phyloP scores from a whole-genome alignment of 2,888 invertebrate species.

The Laspeyria flexula region DNA sequence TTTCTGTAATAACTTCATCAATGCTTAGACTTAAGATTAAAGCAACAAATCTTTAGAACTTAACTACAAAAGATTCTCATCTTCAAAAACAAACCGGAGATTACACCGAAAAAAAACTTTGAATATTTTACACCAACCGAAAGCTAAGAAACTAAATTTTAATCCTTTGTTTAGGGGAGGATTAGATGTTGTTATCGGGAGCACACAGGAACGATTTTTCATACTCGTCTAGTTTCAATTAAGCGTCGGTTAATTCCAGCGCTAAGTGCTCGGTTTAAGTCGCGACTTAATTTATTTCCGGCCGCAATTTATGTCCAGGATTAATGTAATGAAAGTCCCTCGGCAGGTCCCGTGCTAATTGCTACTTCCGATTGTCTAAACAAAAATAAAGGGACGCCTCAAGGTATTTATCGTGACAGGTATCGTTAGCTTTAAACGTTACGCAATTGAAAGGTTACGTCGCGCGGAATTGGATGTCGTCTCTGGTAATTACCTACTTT shows the following conservation, averaged over 20 bases:
- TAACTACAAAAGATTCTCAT: slow-evolving; percentile 59
- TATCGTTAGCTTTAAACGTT: slow-evolving; percentile 35
- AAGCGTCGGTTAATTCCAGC: slow-evolving; percentile 75
- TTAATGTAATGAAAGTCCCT: slow-evolving; percentile 77
- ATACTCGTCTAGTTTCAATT: slow-evolving; percentile 80
- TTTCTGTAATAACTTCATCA: slow-evolving; percentile 37
- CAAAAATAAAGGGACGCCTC: slow-evolving; percentile 60
- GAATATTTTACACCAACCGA: slow-evolving; percentile 59
- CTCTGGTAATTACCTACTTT: not conserved
- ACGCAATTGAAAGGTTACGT: slow-evolving; percentile 29
- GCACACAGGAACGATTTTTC: slow-evolving; percentile 62
- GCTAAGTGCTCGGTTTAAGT: slow-evolving; percentile 79
- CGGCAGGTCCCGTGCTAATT: slow-evolving; percentile 69
- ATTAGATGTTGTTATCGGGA: slow-evolving; percentile 71
- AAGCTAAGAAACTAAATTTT: slow-evolving; percentile 55
- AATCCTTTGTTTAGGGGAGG: slow-evolving; percentile 74
- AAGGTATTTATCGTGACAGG: slow-evolving; percentile 42
- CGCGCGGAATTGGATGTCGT: not conserved
- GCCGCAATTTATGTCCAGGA: slow-evolving; percentile 77
- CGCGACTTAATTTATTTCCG: slow-evolving; percentile 78
- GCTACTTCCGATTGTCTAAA: slow-evolving; percentile 76
- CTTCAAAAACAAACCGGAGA: slow-evolving; percentile 63
- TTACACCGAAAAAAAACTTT: slow-evolving; percentile 63
- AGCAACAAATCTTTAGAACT: slow-evolving; percentile 50
- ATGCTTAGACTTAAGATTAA: slow-evolving; percentile 42